Conservation (phyloP, 2,797 vertebrate genomes). For the Propithecus deckenii region DNA sequence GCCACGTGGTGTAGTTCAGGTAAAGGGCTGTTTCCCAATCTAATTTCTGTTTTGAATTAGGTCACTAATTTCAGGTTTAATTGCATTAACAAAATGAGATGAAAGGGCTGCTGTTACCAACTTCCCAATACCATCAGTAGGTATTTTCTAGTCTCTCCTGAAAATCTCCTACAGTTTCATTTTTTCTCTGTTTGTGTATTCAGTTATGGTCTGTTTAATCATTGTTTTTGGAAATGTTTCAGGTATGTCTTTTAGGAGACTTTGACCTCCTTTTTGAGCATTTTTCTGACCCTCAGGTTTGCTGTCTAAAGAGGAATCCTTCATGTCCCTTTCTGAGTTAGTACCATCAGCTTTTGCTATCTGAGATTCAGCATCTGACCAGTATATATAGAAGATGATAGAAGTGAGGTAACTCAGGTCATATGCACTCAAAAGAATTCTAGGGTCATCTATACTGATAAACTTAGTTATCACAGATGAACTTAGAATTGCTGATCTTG, state of each 20-base stretch:
- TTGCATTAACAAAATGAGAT: neutral
- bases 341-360: neutral
- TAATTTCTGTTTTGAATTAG: neutral
- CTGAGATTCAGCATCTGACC: neutral
- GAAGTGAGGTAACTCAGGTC: neutral
- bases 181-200: neutral
- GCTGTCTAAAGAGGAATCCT: neutral
- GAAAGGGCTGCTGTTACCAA: neutral
- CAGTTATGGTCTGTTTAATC: neutral
- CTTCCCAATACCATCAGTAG: neutral
- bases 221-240: neutral
- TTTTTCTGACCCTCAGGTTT: neutral
- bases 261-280: neutral
- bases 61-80: neutral
- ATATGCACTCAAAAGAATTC: neutral
- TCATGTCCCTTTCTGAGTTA: neutral
- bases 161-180: neutral
- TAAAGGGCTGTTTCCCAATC: neutral
- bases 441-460: neutral
- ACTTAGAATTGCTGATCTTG: neutral
- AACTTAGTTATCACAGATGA: no score
- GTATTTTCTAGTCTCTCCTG: neutral
- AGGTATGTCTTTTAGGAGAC: neutral
- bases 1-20: neutral
- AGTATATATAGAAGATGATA: neutral